Evolutionary conservation across 1,140 invertebrate genomes (phyloP), one percentile per base, ranked within the genome.

Genomic region (Temnothorax nylanderi): DNA sequence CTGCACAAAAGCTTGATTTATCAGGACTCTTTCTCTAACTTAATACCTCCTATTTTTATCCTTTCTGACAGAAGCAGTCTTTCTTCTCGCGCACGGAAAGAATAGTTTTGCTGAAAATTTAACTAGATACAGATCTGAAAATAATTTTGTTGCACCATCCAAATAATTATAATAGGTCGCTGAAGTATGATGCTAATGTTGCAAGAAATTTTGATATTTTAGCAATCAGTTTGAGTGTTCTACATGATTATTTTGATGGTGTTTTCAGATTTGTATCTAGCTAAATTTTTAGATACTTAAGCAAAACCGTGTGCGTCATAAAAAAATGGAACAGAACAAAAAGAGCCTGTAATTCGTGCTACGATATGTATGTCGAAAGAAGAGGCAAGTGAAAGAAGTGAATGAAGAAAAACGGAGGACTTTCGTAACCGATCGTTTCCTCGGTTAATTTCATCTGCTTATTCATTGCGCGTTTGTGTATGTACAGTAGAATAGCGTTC

Each of bases 351-450:
- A 85, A 89, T 90, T 89, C 62, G 21, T 54, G 37, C 60, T 56
- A 5, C 47, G 32, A 64, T 75, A 76, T 72, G 71, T 71, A 89
- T 47, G 76, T 87, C 41, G 60, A 7, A 77, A 67, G 32, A 47
- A 49, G 37, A 49, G 56, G 10, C 51, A 13, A 49, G 86, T n/a
- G 47, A 41, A n/a, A 60, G 54, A 85, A 18, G 26, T 56, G 11
- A 54, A 58, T n/a, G 65, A 41, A 49, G 21, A 69, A 64, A 76
- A 78, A 85, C 72, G 72, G 62, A 44, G 77, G 41, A 82, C 60
- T 74, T 49, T 89, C 67, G 47, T 77, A 87, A 89, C 88, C 88
- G 71, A 88, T 87, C 88, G 85, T 90, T 87, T 89, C 69, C 69
- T 71, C 41, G 49, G 34, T 21, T 72, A 89, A 87, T 87, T 90